Base-by-base conservation (phyloP, 1,140 invertebrate species). In the Cydia splendana region DNA sequence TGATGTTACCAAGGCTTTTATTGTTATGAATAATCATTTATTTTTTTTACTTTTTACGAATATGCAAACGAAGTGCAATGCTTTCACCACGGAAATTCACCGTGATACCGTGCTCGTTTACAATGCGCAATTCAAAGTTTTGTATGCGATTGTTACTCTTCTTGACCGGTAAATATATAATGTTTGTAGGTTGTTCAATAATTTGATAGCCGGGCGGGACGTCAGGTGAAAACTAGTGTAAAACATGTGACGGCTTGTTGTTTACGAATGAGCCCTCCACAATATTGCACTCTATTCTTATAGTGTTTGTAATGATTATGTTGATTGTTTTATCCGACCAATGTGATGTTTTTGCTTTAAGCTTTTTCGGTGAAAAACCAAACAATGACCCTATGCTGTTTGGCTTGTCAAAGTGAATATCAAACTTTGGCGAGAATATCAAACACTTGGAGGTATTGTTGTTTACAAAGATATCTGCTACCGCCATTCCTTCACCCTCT, bases 221-320 rank as follows among this genome's bases (percentile, higher is more conserved):
- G 10, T 24, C 10, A 4, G 65, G 65, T 67, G 65, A 67, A 18
- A 67, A 67, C 28, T 67, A 28, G 28, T 67, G 65, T 13, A 67
- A 12, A 2, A 67, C 65, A 15, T 67, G 65, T 1, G 24, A 67
- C 24, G 65, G 65, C 12, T 67, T 24, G 15, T 51, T 28, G 51
- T 76, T 76, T 20, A 51, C 13, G 15, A 51, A 76, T 45, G 57
- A 76, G 7, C 75, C 62, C 10, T 76, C 34, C 4, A 45, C 45
- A 13, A 76, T 51, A 45, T 62, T 51, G 57, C 75, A 76, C 9
- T 65, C 62, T 38, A 76, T 20, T 76, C 75, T 65, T 45, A 76
- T 45, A 65, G 62, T 51, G 7, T 53, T 51, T 4, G 45, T 38
- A 4, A 62, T 34, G 2, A 76, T 18, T 62, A 76, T 76, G 30